Evolutionary conservation across 2,113 vertebrate species (phyloP).

Genomic region (Cryptotis parvus): DNA sequence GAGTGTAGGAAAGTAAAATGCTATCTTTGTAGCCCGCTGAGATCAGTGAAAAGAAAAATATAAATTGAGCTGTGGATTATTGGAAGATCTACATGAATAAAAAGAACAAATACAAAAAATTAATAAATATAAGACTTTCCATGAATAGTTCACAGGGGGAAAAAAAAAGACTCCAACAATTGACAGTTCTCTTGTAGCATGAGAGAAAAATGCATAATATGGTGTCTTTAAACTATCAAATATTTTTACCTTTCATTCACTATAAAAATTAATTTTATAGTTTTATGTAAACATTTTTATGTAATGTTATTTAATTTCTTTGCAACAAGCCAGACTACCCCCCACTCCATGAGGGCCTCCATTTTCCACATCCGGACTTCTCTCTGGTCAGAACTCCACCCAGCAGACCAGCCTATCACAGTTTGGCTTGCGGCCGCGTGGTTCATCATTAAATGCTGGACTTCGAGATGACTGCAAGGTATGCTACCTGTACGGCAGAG

Average conservation of each 20-base stretch:
- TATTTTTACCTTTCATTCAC: neutral
- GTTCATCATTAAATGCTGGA: no score
- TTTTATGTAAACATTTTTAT: neutral
- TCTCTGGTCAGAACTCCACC: no score
- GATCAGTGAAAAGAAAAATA: neutral
- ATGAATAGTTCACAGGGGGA: neutral
- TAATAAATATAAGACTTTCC: neutral
- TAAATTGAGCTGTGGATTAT: slow-evolving; percentile 51
- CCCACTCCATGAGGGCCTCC: no score
- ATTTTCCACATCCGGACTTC: no score
- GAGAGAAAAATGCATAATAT: neutral
- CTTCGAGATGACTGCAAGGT: no score
- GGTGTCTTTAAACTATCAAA: neutral
- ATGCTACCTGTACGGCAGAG: no score
- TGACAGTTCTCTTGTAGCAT: neutral
- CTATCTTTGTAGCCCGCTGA: slow-evolving; percentile 27
- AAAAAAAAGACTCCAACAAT: neutral
- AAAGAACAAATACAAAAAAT: slow-evolving; percentile 9
- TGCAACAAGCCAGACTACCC: no score
- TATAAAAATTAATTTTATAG: neutral
- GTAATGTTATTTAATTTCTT: no score
- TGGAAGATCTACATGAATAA: neutral
- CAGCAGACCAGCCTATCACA: no score
- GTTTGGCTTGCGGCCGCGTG: no score
- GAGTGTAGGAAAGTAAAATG: neutral